Percentiles rank a stretch among this genome's conserved stretches.
Evolutionary conservation across 2,797 vertebrate species (phyloP).

Genomic region (Labroides dimidiatus): DNA sequence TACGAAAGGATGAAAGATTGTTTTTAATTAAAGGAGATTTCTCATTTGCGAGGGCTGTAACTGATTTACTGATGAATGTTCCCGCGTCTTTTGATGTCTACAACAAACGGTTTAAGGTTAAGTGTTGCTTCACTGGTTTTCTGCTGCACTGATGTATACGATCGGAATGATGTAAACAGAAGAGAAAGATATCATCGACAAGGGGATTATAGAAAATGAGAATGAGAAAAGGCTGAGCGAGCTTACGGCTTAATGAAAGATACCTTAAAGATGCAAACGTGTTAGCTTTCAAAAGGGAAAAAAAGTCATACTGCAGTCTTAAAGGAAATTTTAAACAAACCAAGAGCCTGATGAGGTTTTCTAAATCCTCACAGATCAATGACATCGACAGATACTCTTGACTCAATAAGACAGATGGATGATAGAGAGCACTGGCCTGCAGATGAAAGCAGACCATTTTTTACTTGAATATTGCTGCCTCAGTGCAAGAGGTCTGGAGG

Average conservation of each 20-base stretch:
- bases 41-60: constrained; percentile 2
- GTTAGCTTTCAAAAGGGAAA: constrained; percentile 3
- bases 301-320: constrained; percentile 12
- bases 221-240: constrained; percentile 9
- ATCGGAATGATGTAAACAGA: background rate
- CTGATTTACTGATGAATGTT: constrained; percentile 2
- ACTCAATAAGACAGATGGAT: constrained; percentile 47
- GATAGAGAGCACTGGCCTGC: constrained; percentile 26
- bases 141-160: constrained; percentile 5
- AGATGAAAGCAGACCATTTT: constrained; percentile 41
- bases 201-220: constrained; percentile 18
- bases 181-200: constrained; percentile 11
- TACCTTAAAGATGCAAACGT: constrained; percentile 24
- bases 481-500: constrained; percentile 24
- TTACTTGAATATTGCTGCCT: constrained; percentile 36
- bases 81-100: constrained; percentile 16
- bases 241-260: constrained; percentile 13
- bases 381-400: constrained; percentile 28
- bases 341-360: constrained; percentile 25
- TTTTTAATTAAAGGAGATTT: constrained; percentile 36
- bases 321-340: constrained; percentile 26
- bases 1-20: constrained; percentile 14
- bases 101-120: constrained; percentile 3
- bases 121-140: background rate
- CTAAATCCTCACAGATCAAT: constrained; percentile 37